Percentiles rank a stretch among this genome's conserved stretches.
Evolutionary conservation across 2,888 invertebrate species (phyloP).

Genomic region (Nezara viridula): DNA sequence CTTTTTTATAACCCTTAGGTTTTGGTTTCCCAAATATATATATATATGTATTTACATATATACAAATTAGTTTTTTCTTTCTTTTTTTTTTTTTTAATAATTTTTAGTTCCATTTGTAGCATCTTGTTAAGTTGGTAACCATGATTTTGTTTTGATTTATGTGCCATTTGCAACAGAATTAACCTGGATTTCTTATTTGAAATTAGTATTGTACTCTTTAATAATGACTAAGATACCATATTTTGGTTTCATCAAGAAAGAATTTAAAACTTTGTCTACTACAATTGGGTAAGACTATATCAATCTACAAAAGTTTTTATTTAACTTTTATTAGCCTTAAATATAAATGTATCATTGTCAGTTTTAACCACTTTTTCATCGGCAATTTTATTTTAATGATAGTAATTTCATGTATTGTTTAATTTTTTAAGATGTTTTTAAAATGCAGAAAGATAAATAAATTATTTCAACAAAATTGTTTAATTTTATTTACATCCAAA

Average conservation of each 20-base stretch:
- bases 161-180: neutral
- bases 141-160: constrained; percentile 19
- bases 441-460: constrained; percentile 14
- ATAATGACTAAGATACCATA: neutral
- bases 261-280: constrained; percentile 17
- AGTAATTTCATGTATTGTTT: neutral
- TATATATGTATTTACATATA: no score
- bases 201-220: constrained; percentile 11
- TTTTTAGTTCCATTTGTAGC: neutral
- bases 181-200: constrained; percentile 34
- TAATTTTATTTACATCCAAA: neutral
- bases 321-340: neutral
- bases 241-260: constrained; percentile 36
- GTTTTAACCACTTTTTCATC: neutral
- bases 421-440: neutral
- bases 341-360: neutral
- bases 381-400: neutral
- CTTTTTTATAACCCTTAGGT: neutral
- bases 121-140: constrained; percentile 9
- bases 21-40: neutral
- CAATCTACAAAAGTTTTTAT: neutral
- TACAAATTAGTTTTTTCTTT: neutral
- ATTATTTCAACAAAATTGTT: neutral
- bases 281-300: constrained; percentile 6
- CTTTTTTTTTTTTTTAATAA: no score